Evolutionary conservation across 2,888 invertebrate genomes (phyloP).

Genomic region (Stratiomys singularior): DNA sequence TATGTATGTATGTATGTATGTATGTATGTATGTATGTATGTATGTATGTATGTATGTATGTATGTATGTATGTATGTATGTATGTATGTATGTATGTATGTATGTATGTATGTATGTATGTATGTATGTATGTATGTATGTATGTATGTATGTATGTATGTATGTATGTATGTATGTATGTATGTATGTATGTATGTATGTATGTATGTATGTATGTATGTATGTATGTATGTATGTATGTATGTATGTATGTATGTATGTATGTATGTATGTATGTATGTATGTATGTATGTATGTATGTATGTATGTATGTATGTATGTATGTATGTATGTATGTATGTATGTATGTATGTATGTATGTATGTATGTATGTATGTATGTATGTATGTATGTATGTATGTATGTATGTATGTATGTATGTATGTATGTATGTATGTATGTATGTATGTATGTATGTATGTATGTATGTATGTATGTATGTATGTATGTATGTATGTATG

Average conservation of each 20-base stretch:
- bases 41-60: too few species aligned
- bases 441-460: too few species aligned
- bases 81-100: too few species aligned
- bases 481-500: too few species aligned
- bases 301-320: background rate
- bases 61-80: too few species aligned
- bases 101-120: too few species aligned
- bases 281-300: background rate
- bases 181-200: background rate
- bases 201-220: background rate
- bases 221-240: background rate
- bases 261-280: background rate
- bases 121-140: too few species aligned
- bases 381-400: background rate
- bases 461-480: too few species aligned
- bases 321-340: background rate
- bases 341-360: background rate
- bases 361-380: background rate
- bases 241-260: background rate
- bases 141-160: background rate
- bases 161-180: background rate
- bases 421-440: too few species aligned
- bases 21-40: too few species aligned
- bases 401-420: too few species aligned
- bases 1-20: too few species aligned